phyloP scores from a whole-genome alignment of 2,113 vertebrate genomes.

The Alaudala cheleensis region DNA sequence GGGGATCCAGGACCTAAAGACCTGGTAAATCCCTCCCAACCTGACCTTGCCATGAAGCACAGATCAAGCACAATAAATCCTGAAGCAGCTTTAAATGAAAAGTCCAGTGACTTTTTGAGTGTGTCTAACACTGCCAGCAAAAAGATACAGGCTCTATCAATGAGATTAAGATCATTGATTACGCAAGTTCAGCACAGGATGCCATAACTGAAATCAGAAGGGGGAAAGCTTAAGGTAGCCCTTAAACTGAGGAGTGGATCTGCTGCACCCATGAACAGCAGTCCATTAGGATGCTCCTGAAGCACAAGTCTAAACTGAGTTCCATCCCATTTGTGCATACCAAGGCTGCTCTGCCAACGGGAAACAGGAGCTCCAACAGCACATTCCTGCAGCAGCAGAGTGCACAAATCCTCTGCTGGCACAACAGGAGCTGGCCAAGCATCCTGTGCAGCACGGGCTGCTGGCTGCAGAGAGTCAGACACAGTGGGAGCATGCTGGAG shows the following conservation, averaged over 20 bases:
- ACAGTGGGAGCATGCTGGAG: neutral
- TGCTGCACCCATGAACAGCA: neutral
- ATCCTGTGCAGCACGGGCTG: neutral
- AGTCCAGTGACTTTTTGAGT: neutral
- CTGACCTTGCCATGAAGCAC: neutral
- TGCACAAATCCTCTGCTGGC: neutral
- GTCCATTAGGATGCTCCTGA: neutral
- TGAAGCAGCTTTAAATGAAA: neutral
- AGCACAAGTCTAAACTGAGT: neutral
- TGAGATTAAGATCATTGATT: neutral
- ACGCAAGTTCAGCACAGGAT: neutral
- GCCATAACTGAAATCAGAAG: neutral
- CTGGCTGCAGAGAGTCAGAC: neutral
- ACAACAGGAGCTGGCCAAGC: neutral
- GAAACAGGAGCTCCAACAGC: neutral
- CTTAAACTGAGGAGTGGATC: neutral
- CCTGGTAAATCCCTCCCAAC: neutral
- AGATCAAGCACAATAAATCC: neutral
- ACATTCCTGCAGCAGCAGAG: neutral
- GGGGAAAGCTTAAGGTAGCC: neutral
- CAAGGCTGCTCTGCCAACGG: rapidly evolving
- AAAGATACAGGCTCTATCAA: neutral
- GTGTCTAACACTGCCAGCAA: neutral
- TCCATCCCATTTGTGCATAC: neutral
- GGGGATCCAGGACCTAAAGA: neutral